Evolutionary conservation across 1,140 invertebrate genomes (phyloP).

Genomic region (Lucilia sericata): DNA sequence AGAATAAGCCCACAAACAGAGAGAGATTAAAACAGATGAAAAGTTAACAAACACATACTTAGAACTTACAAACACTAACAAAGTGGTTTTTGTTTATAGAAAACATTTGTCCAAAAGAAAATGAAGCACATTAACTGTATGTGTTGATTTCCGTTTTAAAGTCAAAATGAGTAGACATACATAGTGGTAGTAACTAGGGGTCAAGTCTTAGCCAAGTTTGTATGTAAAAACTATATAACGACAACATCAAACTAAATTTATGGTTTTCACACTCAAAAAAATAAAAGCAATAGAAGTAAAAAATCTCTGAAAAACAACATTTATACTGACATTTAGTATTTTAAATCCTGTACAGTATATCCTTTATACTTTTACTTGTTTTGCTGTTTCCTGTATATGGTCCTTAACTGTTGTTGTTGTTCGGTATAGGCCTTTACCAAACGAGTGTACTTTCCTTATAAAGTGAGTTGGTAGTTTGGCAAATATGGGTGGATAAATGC

Average conservation of each 20-base stretch:
- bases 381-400: not conserved
- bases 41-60: too few species aligned
- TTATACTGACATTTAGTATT: conserved; percentile 2
- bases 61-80: not conserved
- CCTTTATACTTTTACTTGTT: not conserved
- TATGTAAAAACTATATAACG: not conserved
- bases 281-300: not conserved
- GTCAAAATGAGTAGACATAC: not conserved
- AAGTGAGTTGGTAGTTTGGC: not conserved
- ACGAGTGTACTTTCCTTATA: not conserved
- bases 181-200: not conserved
- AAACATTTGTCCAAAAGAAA: not conserved
- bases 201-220: too few species aligned
- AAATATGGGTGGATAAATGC: not conserved
- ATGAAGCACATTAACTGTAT: not conserved
- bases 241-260: not conserved
- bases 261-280: not conserved
- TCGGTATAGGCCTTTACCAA: not conserved
- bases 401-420: not conserved
- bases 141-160: not conserved
- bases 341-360: not conserved
- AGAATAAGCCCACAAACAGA: conserved; percentile 10
- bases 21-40: conserved; percentile 1
- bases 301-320: not conserved
- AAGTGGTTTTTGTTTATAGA: not conserved